Base-by-base conservation (phyloP, 2,113 vertebrate genomes). In the Gnathonemus longibarbis region DNA sequence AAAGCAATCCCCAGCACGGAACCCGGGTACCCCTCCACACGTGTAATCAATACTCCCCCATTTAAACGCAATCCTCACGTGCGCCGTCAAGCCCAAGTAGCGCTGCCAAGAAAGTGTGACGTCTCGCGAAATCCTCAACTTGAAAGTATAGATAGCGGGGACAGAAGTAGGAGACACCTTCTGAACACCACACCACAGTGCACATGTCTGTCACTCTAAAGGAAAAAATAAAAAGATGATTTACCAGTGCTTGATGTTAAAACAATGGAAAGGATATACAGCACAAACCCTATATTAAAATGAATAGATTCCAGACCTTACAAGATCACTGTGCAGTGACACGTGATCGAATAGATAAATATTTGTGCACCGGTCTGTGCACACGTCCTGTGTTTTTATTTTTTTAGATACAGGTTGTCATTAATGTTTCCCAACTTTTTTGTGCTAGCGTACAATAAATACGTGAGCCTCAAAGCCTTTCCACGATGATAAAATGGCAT, bases 1-100 rank as follows among this genome's bases (percentile, higher is more conserved):
- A 89, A 58, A 89, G 87, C 91, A 80, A 91, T 91, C 90, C 91
- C 91, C 90, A 91, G 83, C 66, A 87, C 84, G 85, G 42, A 90
- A 90, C 84, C 90, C 52, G 91, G 91, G 91, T 93, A 89, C 91
- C 91, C 66, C 56, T 90, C 92, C 95, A 95, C 93, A 94, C 96
- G 94, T 95, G 95, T 95, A 96, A 95, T 95, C 93, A 93, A 96
- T 95, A 95, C 93, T 87, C 48, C 11, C 88, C 92, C 93, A 91
- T 94, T 95, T 95, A 95, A 94, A 90, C 91, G 90, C 92, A 91
- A 92, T 93, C 94, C 95, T 95, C 94, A 88, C 92, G 93, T 92
- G 93, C 91, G 90, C 94, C 91, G 93, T 96, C 93, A 95, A 95
- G 94, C 93, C 91, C 92, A 90, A 93, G 93, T 90, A 91, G 91